Base-by-base conservation (phyloP, 2,113 vertebrate species). In the Ciconia boyciana region DNA sequence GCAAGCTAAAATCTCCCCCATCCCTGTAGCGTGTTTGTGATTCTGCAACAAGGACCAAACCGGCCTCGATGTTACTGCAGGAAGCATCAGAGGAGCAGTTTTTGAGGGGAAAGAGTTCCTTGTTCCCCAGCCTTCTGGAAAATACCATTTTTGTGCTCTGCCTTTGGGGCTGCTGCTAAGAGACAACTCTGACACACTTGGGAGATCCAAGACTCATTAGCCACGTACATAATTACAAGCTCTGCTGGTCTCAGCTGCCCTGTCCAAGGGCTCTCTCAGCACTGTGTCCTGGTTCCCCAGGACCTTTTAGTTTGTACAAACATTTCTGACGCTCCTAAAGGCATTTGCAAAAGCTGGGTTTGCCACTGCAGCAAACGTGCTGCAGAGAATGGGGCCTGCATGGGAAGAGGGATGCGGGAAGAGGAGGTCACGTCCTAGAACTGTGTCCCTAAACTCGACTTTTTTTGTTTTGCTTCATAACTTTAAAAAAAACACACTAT, bases 301-400 rank as follows among this genome's bases (percentile, higher is more conserved):
- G 36, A 31, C 48, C 31, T 28, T 68, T 57, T n/a, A 9, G 13
- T 34, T 54, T 18, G 31, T 15, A 16, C 32, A 6, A 4, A 54
- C 10, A 31, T 39, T 83, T 44, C 54, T 79, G 58, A 34, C 9
- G 1, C 21, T 43, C 16, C 17, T 31, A 3, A 44, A 66, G 34
- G 17, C 22, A 1, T 83, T 48, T 70, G 21, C 24, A 31, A 64
- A 62, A 34, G 39, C n/a, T 13, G n/a, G 12, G 28, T 25, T 82
- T 36, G 28, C 55, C 12, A 8, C 48, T 69, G 36, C 34, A 46
- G 32, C 5, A 3, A 16, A 55, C 1, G 5, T 4, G 3, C 21
- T 51, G 13, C 20, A 8, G 43, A 5, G 60, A 66, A 22, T 0
- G 2, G 61, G 34, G n/a, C 48, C 54, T 11, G 7, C 3, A 0